Base-by-base conservation (phyloP, 2,888 invertebrate genomes). In the Tenthredo livida region DNA sequence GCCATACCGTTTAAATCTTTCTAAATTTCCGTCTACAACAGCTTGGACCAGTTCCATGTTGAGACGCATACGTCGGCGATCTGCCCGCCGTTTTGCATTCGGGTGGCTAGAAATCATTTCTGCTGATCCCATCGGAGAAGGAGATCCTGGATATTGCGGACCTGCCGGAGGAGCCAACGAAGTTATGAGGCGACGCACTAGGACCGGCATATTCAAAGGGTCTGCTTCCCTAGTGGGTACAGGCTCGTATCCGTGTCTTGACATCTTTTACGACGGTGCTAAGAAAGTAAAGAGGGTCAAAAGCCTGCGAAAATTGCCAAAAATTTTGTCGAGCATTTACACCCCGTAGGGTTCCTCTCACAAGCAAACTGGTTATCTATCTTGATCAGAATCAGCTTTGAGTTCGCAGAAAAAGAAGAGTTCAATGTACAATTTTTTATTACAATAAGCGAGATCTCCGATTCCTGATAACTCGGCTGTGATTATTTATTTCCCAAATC, bases 41-140 rank as follows among this genome's bases (percentile, higher is more conserved):
- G 94, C 94, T 50, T 94, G 94, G 12, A 95, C 90, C 33, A 95
- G 92, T 86, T 94, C 94, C 0, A 94, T 94, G 87, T 95, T 95
- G 1, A 94, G 92, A n/a, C 94, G 91, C 82, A 94, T 91, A 65
- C 93, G 90, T 0, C 94, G 90, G 2, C 94, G 89, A 88, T 94
- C 94, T 58, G 93, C 93, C 0, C 94, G 91, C 33, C 93, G 88
- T 93, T 93, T 94, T 78, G 92, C 93, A 47, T 77, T 77, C 86
- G 89, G 93, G 2, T 92, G 90, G 0, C 67, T 50, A 7, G 87
- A 84, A 12, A 90, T 89, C 0, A 88, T 89, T 0, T 87, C 87
- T 4, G 92, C 92, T n/a, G 85, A 43, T 15, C 82, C 84, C 50
- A 84, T 72, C 0, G 89, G 86, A 0, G 90, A 87, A 7, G 67